Evolutionary conservation across 1,140 invertebrate species (phyloP).

Genomic region (Drosophila oshimai): DNA sequence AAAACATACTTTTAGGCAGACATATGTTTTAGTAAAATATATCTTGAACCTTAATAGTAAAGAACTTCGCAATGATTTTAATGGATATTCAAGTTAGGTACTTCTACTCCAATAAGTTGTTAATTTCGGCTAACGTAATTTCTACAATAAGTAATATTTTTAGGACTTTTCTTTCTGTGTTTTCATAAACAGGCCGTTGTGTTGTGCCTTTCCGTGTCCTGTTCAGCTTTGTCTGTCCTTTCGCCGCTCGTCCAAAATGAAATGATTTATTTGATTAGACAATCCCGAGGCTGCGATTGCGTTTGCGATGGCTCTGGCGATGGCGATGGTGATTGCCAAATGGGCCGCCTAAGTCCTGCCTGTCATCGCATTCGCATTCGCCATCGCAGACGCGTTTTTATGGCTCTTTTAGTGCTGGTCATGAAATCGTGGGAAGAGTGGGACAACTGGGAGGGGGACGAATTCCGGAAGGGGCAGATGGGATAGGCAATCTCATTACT

Average conservation of each 20-base stretch:
- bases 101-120: too few species aligned
- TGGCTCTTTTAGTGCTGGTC: slow-evolving; percentile 61
- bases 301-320: slow-evolving; percentile 21
- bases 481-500: slow-evolving; percentile 66
- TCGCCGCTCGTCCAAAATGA: slow-evolving; percentile 7
- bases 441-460: slow-evolving; percentile 4
- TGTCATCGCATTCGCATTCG: slow-evolving; percentile 39
- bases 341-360: slow-evolving; percentile 15
- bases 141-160: too few species aligned
- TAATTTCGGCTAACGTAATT: too few species aligned
- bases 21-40: too few species aligned
- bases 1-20: too few species aligned
- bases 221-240: background rate
- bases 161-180: background rate
- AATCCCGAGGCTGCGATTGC: slow-evolving; percentile 46
- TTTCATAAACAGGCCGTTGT: background rate
- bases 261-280: slow-evolving; percentile 77
- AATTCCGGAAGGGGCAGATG: background rate
- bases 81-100: too few species aligned
- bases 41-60: too few species aligned
- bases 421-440: slow-evolving; percentile 37
- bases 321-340: slow-evolving; percentile 43
- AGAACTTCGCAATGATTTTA: too few species aligned
- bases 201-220: background rate
- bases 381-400: slow-evolving; percentile 43